These are phyloP conservation scores for Poecilus cupreus DNA, from an alignment of 2,888 invertebrate species.

Conservation along the genomic window DNA sequence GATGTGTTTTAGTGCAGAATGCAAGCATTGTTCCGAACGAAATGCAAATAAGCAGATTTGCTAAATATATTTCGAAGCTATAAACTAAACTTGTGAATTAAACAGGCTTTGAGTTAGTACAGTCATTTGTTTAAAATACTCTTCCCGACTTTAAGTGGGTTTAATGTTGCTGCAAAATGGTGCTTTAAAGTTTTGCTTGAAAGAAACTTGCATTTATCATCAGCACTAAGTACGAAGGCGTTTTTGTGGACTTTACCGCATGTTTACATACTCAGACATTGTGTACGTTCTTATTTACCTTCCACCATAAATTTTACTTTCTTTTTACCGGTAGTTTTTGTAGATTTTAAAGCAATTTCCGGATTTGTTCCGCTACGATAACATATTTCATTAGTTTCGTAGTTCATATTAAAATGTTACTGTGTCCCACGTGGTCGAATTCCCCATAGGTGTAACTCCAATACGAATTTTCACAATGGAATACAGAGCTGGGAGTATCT, in stretches of 20 bases:
- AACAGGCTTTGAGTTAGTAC: slow-evolving; percentile 38
- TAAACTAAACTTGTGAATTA: slow-evolving; percentile 38
- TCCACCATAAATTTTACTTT: background rate
- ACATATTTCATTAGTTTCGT: background rate
- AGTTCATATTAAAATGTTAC: too few relatives aligned
- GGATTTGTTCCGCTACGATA: background rate
- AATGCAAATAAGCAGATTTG: slow-evolving; percentile 24
- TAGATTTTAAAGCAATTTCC: background rate
- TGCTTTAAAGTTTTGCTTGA: slow-evolving; percentile 26
- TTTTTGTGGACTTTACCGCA: slow-evolving; percentile 2
- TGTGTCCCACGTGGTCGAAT: too few relatives aligned
- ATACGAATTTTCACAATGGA: too few relatives aligned
- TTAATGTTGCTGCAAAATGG: slow-evolving; percentile 35
- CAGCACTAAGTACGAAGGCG: background rate
- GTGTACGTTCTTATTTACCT: background rate
- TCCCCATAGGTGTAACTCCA: too few relatives aligned
- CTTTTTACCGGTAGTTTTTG: background rate
- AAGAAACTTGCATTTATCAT: slow-evolving; percentile 40
- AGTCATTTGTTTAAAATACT: slow-evolving; percentile 30
- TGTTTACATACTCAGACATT: slow-evolving; percentile 19
- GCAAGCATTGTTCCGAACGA: background rate
- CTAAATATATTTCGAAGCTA: slow-evolving; percentile 27
- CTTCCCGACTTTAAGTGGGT: slow-evolving; percentile 19
- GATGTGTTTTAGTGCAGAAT: background rate
- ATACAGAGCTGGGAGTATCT: too few relatives aligned